Percentiles rank a stretch among this genome's conserved stretches.
Conservation (phyloP, 2,888 invertebrate species). For the Sesia apiformis region DNA sequence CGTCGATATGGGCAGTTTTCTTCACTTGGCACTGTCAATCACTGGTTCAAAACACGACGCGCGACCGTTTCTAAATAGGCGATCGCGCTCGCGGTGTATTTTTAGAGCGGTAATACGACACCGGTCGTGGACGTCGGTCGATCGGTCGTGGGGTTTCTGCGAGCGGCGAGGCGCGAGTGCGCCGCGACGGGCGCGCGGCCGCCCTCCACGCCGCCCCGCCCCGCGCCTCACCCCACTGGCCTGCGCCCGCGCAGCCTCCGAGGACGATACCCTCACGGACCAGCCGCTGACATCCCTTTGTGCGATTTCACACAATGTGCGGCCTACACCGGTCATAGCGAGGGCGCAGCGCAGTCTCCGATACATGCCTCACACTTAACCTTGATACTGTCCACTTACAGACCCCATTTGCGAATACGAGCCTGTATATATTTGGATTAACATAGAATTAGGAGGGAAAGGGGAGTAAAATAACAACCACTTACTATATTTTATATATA, state of each 20-base stretch:
- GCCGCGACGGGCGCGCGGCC: conserved; percentile 10
- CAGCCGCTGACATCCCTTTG: conserved; percentile 30
- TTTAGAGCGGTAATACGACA: conserved; percentile 73
- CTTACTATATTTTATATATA: neutral
- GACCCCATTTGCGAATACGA: no score
- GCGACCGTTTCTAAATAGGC: conserved; percentile 70
- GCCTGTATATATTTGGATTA: no score
- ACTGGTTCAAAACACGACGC: conserved; percentile 71
- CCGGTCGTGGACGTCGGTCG: conserved; percentile 62
- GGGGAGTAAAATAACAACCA: neutral
- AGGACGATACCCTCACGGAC: conserved; percentile 56
- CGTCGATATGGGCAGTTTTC: conserved; percentile 43
- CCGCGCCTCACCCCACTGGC: conserved; percentile 10
- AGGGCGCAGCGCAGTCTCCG: neutral
- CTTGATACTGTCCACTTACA: neutral
- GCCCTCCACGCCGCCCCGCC: conserved; percentile 7
- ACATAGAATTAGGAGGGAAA: neutral
- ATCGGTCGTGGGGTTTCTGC: conserved; percentile 49
- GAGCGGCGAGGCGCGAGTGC: conserved; percentile 60
- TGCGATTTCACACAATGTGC: conserved; percentile 4
- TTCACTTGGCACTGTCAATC: conserved; percentile 72
- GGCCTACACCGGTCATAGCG: neutral
- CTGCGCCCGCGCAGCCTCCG: conserved; percentile 29
- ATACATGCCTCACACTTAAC: neutral
- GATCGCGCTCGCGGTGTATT: conserved; percentile 68